phyloP scores from a whole-genome alignment of 2,888 invertebrate species.

The Diachrysia chrysitis region DNA sequence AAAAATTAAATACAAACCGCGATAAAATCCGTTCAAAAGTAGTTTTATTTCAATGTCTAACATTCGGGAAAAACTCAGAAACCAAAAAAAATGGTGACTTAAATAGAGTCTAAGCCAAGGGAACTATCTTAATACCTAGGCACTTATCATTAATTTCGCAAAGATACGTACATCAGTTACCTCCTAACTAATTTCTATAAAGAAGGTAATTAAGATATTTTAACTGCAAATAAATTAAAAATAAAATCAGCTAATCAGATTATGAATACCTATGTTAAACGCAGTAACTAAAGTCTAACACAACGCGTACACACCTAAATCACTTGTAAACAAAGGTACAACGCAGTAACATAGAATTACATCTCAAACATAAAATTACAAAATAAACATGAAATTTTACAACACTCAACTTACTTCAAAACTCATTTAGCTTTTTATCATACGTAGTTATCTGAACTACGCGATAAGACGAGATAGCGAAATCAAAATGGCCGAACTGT shows the following conservation, averaged over 20 bases:
- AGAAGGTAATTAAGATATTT: neutral
- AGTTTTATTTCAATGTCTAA: no score
- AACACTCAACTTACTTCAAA: constrained; percentile 18
- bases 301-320: neutral
- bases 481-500: constrained; percentile 81
- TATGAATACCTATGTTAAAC: neutral
- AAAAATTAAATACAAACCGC: no score
- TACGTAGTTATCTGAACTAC: constrained; percentile 46
- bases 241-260: neutral
- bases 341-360: neutral
- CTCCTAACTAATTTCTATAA: no score
- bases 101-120: no score
- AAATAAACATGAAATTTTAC: constrained; percentile 1
- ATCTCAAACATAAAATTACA: constrained; percentile 5
- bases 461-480: constrained; percentile 59
- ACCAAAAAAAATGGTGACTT: no score
- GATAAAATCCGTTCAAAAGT: no score
- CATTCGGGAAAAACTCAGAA: no score
- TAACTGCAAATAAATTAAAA: neutral
- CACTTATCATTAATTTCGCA: no score
- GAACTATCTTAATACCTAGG: no score
- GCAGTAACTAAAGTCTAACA: neutral
- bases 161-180: no score
- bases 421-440: constrained; percentile 56
- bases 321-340: neutral